A percentile compares a stretch with the other conserved stretches of the same genome.
Conservation (phyloP, 2,888 invertebrate genomes). For the Timema cristinae region DNA sequence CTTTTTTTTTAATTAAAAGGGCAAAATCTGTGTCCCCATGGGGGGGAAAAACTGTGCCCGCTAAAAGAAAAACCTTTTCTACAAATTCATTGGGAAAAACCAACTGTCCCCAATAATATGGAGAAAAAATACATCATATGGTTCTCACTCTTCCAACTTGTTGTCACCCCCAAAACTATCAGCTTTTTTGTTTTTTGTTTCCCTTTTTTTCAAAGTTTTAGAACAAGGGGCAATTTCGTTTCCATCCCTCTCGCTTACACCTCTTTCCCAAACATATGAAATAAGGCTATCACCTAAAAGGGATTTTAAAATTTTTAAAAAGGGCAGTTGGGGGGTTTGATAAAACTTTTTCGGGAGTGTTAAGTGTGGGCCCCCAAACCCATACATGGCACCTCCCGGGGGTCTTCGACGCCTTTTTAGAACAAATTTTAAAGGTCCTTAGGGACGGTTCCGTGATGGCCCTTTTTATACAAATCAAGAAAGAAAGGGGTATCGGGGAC, state of each 20-base stretch:
- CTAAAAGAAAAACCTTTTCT: neutral
- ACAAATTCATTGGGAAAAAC: neutral
- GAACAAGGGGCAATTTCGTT: slow-evolving; percentile 29
- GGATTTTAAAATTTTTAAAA: slow-evolving; percentile 36
- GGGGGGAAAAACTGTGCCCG: neutral
- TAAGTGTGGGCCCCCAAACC: slow-evolving; percentile 38
- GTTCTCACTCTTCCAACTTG: neutral
- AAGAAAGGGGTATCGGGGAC: no score
- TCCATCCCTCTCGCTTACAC: slow-evolving; percentile 34
- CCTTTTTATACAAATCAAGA: no score
- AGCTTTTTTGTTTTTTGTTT: neutral
- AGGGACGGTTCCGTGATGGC: no score
- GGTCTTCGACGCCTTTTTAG: no score
- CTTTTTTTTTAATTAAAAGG: neutral
- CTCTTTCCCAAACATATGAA: slow-evolving; percentile 35
- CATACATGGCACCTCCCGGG: slow-evolving; percentile 14
- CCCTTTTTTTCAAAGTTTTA: neutral
- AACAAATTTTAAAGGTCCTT: no score
- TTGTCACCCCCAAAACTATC: slow-evolving; percentile 10
- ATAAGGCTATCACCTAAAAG: slow-evolving; percentile 32
- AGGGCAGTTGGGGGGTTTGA: slow-evolving; percentile 36
- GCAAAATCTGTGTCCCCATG: slow-evolving; percentile 8
- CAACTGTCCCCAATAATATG: neutral
- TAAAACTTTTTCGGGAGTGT: slow-evolving; percentile 39
- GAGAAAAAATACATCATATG: slow-evolving; percentile 1